Conservation (phyloP, 2,888 invertebrate species). For the Eilema caniola region DNA sequence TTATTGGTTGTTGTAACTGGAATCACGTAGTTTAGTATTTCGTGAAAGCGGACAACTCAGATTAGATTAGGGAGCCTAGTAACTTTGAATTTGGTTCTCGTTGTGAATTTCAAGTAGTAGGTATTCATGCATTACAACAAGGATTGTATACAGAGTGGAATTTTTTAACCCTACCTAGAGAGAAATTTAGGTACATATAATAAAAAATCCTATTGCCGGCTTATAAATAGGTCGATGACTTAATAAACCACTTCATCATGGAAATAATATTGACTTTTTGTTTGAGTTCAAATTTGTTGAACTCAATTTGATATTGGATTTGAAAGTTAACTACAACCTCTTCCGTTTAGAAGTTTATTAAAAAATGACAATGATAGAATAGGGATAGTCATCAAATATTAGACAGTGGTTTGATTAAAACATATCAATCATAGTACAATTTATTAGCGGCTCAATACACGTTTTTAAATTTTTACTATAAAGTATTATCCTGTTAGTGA, state of each 20-base stretch:
- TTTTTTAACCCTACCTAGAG: no score
- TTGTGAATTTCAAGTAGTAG: background rate
- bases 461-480: no score
- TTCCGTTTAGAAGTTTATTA: no score
- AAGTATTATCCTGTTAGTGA: background rate
- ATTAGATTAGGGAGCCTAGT: conserved; percentile 14
- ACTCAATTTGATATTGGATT: no score
- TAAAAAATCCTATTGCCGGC: no score
- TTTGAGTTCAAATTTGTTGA: background rate
- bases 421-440: background rate
- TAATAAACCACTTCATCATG: background rate
- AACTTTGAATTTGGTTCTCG: background rate
- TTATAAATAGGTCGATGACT: background rate
- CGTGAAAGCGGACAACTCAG: conserved; percentile 54
- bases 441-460: no score
- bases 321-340: no score
- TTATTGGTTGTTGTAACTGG: conserved; percentile 64
- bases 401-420: background rate
- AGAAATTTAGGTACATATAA: no score
- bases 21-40: conserved; percentile 69
- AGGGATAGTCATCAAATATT: no score
- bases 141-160: no score
- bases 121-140: background rate
- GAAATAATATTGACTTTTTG: background rate
- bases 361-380: no score